Evolutionary conservation across 2,797 vertebrate species (phyloP).

Genomic region (Philypnodon macrostomus): DNA sequence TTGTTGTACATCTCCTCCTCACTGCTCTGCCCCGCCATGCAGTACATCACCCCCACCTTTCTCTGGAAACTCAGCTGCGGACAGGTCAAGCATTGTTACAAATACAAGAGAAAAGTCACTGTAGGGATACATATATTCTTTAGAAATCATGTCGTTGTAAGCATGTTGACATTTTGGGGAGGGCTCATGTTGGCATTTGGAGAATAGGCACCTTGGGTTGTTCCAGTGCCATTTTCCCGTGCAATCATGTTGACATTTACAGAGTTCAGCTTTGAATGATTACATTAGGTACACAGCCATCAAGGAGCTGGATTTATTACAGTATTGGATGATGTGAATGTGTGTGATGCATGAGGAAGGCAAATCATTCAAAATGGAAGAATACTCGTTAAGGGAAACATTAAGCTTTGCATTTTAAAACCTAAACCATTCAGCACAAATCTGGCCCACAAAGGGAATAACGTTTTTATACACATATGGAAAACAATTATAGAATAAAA

Average conservation of each 20-base stretch:
- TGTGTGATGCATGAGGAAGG: not conserved
- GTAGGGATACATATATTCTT: not conserved
- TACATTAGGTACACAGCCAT: slow-evolving; percentile 22
- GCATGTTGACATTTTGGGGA: slow-evolving; percentile 43
- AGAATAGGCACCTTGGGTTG: slow-evolving; percentile 30
- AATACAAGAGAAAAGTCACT: not conserved
- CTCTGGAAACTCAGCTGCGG: slow-evolving; percentile 93
- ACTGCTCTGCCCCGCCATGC: slow-evolving; percentile 92
- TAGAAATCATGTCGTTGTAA: slow-evolving; percentile 31
- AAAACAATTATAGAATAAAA: too few species aligned
- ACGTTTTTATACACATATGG: too few species aligned
- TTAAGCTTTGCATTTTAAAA: too few species aligned
- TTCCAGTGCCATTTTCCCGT: slow-evolving; percentile 39
- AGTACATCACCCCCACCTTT: slow-evolving; percentile 99
- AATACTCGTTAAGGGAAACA: too few species aligned
- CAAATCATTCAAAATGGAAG: not conserved
- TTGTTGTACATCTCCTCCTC: slow-evolving; percentile 99
- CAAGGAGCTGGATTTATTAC: slow-evolving; percentile 26
- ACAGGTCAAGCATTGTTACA: slow-evolving; percentile 6
- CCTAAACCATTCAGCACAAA: too few species aligned
- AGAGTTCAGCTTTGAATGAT: slow-evolving; percentile 45
- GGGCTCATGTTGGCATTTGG: slow-evolving; percentile 50
- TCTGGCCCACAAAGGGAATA: too few species aligned
- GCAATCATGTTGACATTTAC: slow-evolving; percentile 59
- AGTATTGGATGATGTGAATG: slow-evolving; percentile 13